phyloP scores from a whole-genome alignment of 2,113 vertebrate species.

The Megalops atlanticus region DNA sequence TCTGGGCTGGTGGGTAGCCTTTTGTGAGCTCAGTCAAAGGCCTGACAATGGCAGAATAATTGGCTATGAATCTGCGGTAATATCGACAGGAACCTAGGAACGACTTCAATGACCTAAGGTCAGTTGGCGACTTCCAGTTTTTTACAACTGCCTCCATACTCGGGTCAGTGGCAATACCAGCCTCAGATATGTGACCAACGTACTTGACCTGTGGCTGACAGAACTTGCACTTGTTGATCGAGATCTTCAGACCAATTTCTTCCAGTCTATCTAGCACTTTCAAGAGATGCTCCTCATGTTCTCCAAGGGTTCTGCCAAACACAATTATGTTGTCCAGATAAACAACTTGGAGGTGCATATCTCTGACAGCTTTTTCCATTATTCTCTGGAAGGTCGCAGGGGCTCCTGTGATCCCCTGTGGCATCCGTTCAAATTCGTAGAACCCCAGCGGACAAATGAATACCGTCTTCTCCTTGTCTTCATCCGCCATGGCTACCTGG shows the following conservation, averaged over 20 bases:
- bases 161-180: conserved; percentile 2
- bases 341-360: conserved; percentile 12
- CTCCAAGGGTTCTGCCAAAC: conserved; percentile 17
- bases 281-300: conserved; percentile 14
- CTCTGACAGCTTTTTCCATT: neutral
- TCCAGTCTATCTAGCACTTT: conserved; percentile 15
- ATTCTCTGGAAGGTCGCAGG: too few relatives aligned
- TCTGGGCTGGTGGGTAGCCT: neutral
- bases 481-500: too few relatives aligned
- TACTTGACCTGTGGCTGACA: conserved; percentile 15
- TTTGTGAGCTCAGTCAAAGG: neutral
- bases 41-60: neutral
- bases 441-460: too few relatives aligned
- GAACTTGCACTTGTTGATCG: neutral
- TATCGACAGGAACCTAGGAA: conserved; percentile 9
- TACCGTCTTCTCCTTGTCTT: too few relatives aligned
- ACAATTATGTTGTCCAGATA: conserved; percentile 24
- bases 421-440: neutral
- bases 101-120: neutral
- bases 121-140: neutral
- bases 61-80: neutral
- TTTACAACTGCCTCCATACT: neutral
- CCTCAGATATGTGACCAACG: conserved; percentile 1
- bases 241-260: conserved; percentile 8
- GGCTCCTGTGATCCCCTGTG: neutral